Evolutionary conservation across 2,888 invertebrate species (phyloP).

Genomic region (Morinoia aosen): DNA sequence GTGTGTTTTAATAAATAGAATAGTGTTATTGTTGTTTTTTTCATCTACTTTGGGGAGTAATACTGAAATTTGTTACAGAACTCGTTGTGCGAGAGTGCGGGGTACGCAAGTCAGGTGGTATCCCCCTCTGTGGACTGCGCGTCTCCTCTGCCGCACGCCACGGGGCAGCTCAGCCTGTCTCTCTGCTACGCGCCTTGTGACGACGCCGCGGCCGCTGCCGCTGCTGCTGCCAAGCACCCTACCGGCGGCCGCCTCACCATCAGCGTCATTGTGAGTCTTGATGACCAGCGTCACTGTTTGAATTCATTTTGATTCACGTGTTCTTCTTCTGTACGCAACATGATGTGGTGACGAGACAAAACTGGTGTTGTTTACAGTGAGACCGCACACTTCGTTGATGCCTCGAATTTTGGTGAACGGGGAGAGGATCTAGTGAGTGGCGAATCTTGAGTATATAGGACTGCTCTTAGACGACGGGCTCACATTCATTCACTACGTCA

Average conservation of each 20-base stretch:
- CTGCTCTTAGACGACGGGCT: too few relatives aligned
- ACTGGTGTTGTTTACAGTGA: too few relatives aligned
- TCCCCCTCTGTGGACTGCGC: slow-evolving; percentile 22
- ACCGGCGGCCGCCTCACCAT: not conserved
- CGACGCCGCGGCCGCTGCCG: not conserved
- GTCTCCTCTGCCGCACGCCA: slow-evolving; percentile 14
- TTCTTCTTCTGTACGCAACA: not conserved
- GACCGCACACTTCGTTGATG: too few relatives aligned
- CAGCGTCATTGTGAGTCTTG: slow-evolving; percentile 14
- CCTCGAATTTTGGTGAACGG: too few relatives aligned
- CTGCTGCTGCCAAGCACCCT: not conserved
- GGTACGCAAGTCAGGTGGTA: slow-evolving; percentile 16
- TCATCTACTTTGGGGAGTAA: not conserved
- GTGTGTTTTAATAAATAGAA: too few relatives aligned
- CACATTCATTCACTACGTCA: too few relatives aligned
- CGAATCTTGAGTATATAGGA: too few relatives aligned
- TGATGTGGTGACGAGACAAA: too few relatives aligned
- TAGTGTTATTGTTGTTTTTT: too few relatives aligned
- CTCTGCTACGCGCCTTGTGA: not conserved
- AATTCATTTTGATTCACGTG: not conserved
- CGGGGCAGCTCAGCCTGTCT: slow-evolving; percentile 27
- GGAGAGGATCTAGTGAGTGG: too few relatives aligned
- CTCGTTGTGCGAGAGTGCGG: slow-evolving; percentile 10
- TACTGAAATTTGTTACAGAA: not conserved
- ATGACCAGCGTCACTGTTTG: not conserved